These are phyloP conservation scores for Pterocles burchelli DNA, from an alignment of 2,113 vertebrate species.

Conservation along the genomic window DNA sequence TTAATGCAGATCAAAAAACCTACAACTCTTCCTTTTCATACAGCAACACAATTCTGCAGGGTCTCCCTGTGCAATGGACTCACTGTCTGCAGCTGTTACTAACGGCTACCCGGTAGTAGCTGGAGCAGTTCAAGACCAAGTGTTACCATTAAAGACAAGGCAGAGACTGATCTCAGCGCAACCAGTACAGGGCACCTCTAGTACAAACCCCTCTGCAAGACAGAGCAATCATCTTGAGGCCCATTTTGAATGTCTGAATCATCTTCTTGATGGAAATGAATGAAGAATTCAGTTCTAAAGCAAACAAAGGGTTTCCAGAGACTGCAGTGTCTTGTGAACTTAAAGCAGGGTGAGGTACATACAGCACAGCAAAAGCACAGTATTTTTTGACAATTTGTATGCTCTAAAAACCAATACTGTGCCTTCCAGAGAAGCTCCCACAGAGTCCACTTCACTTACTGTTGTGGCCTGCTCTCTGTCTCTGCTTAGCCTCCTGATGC, in stretches of 20 bases:
- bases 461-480: not conserved
- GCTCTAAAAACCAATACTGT: conserved; percentile 20
- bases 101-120: not conserved
- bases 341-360: not conserved
- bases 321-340: not conserved
- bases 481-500: not conserved
- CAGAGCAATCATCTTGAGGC: not conserved
- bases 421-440: not conserved
- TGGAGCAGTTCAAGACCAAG: not conserved
- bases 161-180: not conserved
- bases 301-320: not conserved
- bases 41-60: not conserved
- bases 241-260: not conserved
- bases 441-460: not conserved
- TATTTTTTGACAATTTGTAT: not conserved
- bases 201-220: not conserved
- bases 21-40: not conserved
- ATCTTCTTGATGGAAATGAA: not conserved
- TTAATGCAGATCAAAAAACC: not conserved
- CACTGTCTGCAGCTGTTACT: not conserved
- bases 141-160: not conserved
- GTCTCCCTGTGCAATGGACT: not conserved
- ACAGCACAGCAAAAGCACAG: not conserved
- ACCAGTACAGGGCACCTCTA: not conserved
- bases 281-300: not conserved